Evolutionary conservation across 2,888 invertebrate genomes (phyloP), one percentile per base, ranked within the genome.

Genomic region (Acleris literana): DNA sequence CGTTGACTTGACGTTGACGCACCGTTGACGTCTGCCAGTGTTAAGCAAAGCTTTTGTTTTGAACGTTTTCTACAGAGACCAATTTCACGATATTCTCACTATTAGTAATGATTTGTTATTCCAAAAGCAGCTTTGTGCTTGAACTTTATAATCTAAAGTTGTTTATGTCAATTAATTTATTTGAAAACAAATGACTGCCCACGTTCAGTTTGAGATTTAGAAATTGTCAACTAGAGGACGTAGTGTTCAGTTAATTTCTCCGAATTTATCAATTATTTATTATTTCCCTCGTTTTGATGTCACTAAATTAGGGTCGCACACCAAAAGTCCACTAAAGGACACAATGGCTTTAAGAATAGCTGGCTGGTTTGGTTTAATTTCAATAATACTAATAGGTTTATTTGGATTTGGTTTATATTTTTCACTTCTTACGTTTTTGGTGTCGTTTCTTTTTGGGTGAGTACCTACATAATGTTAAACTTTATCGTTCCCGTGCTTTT

Each of bases 391-490:
- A 48, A 87, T 87, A 70, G 88, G 91, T 62, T 79, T 92, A 71
- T 81, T 90, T 74, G 92, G 92, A 59, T 82, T 92, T 70, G 85
- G 88, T 63, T 78, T 85, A 71, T 92, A 90, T 76, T 71, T 92
- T 68, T 84, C 85, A 67, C 74, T 91, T 73, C 74, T 91, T 71
- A 81, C 84, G 57, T 85, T 91, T 80, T 72, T 88, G 46, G 75
- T 85, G 70, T 87, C 90, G n/a, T 91, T 92, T 81, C 63, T 89
- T 51, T 70, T 86, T 74, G 92, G 92, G 92, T 92, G 80, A 89
- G 90, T 48, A 51, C n/a, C n/a, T n/a, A n/a, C 22, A 57, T 22
- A 11, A 48, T 67, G 46, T 55, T 43, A 33, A 33, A 67, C 63
- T 64, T 4, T 33, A 9, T 33, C 33, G 33, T 33, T 13, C 11